Base-by-base conservation (phyloP, 2,113 vertebrate genomes). In the Megaceryle maxima region DNA sequence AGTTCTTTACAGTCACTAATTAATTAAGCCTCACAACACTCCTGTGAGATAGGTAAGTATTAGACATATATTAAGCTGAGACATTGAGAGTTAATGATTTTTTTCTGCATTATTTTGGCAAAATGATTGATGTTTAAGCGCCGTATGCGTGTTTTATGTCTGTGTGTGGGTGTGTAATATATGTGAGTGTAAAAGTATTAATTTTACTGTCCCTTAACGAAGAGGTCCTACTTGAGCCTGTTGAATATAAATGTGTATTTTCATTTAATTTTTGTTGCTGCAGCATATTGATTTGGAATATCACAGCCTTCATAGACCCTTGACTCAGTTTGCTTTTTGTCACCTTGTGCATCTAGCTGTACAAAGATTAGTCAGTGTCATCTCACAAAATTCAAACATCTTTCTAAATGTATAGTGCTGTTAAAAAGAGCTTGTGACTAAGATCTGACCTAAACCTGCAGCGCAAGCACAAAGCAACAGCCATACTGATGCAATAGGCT, bases 1-100 rank as follows among this genome's bases (percentile, higher is more conserved):
- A 97, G 87, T 94, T 70, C 94, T 97, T 94, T 94, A 94, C 74
- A 95, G 90, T 92, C 94, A 97, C 94, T 97, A 97, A 97, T 97
- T 97, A 97, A 97, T 97, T 96, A 97, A 97, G 91, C 86, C 79
- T 94, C 94, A 82, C 96, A 96, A 94, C 83, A 92, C 64, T 95
- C 83, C 91, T 92, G 76, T 96, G 94, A 95, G 88, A 92, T 89
- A 95, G 91, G 91, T 97, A 96, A 97, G 94, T 97, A 97, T 96
- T 96, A 94, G 84, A 75, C 82, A 51, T 96, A 83, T 79, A 95
- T 97, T 97, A 96, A 88, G 43, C 55, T 81, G 92, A 95, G 90
- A 88, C 83, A 91, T 76, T 41, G 89, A 96, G 77, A 96, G 89
- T 96, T 95, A 91, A 96, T 95, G 73, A 91, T 95, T 90, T 95